These are phyloP conservation scores for Bombus impatiens DNA, from an alignment of 1,140 invertebrate species.

Conservation along the genomic window DNA sequence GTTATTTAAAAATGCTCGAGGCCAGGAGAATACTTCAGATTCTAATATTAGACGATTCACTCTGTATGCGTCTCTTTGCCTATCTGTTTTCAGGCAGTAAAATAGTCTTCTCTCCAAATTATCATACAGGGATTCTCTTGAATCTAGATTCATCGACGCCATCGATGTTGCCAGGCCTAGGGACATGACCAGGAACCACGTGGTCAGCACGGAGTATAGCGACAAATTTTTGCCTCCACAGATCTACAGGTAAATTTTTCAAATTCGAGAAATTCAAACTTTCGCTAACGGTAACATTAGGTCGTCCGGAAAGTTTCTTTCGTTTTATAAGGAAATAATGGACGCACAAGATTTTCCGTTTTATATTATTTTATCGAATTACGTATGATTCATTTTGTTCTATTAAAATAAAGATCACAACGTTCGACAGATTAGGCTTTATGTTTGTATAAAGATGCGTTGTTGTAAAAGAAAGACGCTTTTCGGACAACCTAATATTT, in stretches of 20 bases:
- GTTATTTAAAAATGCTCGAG: neutral
- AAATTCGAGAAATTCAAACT: neutral
- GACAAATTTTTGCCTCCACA: constrained; percentile 80
- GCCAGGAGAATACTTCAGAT: neutral
- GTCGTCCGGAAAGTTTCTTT: too few relatives aligned
- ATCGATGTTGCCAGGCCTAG: constrained; percentile 81
- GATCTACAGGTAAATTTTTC: constrained; percentile 78
- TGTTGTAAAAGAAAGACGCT: too few relatives aligned
- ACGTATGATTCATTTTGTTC: too few relatives aligned
- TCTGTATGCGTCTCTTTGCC: neutral
- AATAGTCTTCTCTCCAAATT: neutral
- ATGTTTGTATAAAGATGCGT: too few relatives aligned
- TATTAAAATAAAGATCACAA: too few relatives aligned
- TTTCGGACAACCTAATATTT: too few relatives aligned
- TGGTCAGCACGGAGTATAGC: constrained; percentile 81
- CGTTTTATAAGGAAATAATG: too few relatives aligned
- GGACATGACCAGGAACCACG: constrained; percentile 82
- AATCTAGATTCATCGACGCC: constrained; percentile 79
- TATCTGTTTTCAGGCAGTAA: constrained; percentile 16
- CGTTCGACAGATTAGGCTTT: too few relatives aligned
- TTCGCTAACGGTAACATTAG: too few relatives aligned
- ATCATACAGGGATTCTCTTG: constrained; percentile 36
- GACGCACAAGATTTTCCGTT: too few relatives aligned
- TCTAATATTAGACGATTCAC: neutral
- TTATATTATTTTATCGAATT: too few relatives aligned